Evolutionary conservation across 1,140 invertebrate species (phyloP).

Genomic region (Diachasma alloeum): DNA sequence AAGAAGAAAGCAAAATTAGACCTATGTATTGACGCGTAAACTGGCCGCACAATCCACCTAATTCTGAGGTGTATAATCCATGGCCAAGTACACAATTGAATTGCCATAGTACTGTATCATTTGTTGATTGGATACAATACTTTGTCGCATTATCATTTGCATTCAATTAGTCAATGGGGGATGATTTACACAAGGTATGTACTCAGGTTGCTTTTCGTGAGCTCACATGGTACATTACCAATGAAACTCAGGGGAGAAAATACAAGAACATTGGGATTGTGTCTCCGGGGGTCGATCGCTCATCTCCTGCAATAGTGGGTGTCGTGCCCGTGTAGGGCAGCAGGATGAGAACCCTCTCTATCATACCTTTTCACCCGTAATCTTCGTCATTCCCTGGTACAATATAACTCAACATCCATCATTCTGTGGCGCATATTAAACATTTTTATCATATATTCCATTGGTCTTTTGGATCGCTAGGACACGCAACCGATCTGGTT

Average conservation of each 20-base stretch:
- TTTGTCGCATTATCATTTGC: no score
- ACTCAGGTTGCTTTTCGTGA: no score
- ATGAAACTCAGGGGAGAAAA: slow-evolving; percentile 39
- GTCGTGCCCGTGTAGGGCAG: slow-evolving; percentile 29
- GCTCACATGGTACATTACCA: no score
- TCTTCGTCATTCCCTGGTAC: slow-evolving; percentile 53
- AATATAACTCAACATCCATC: slow-evolving; percentile 59
- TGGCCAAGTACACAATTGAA: no score
- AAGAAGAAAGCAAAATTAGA: no score
- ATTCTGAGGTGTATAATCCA: no score
- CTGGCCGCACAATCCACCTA: no score
- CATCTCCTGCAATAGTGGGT: slow-evolving; percentile 53
- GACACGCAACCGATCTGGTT: neutral
- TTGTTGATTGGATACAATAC: no score
- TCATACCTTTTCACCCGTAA: slow-evolving; percentile 43
- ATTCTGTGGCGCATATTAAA: slow-evolving; percentile 54
- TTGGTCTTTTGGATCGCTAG: neutral
- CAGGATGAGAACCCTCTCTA: slow-evolving; percentile 15
- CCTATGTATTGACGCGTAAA: no score
- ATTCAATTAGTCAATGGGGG: no score
- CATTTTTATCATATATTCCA: slow-evolving; percentile 45
- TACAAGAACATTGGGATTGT: slow-evolving; percentile 27
- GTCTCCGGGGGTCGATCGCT: slow-evolving; percentile 58
- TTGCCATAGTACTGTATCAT: no score
- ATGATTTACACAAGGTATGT: no score